A percentile compares a stretch with the other conserved stretches of the same genome.
Conservation (phyloP, 2,797 vertebrate genomes). For the Podargus strigoides region DNA sequence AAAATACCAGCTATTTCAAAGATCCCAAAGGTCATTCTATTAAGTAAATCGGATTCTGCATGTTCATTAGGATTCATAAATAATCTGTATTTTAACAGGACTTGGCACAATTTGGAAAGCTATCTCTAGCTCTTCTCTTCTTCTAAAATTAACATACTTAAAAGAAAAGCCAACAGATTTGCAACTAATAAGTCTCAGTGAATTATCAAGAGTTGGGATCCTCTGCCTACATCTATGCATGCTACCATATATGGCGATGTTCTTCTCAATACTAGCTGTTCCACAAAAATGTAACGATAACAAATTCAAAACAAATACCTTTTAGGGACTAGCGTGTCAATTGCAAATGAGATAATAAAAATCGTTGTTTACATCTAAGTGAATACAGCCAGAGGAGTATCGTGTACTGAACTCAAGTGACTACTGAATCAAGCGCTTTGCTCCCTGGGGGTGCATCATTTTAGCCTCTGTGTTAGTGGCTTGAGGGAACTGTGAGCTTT, state of each 20-base stretch:
- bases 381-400: background rate
- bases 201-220: conserved; percentile 8
- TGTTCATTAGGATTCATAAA: background rate
- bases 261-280: conserved; percentile 82
- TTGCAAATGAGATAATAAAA: conserved; percentile 72
- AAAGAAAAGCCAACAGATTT: conserved; percentile 35
- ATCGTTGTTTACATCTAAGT: conserved; percentile 26
- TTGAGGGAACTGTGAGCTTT: background rate
- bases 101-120: background rate
- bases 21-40: background rate
- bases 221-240: conserved; percentile 31
- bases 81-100: background rate
- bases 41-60: background rate
- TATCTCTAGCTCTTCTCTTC: background rate
- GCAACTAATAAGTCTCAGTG: background rate
- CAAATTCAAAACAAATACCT: conserved; percentile 96
- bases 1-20: background rate
- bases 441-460: background rate
- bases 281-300: conserved; percentile 87
- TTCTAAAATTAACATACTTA: background rate
- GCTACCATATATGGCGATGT: conserved; percentile 94
- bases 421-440: background rate
- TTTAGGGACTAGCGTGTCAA: conserved; percentile 92
- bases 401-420: background rate
- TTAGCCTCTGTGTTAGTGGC: background rate